Evolutionary conservation across 2,113 vertebrate species (phyloP).

Genomic region (Phalacrocorax carbo): DNA sequence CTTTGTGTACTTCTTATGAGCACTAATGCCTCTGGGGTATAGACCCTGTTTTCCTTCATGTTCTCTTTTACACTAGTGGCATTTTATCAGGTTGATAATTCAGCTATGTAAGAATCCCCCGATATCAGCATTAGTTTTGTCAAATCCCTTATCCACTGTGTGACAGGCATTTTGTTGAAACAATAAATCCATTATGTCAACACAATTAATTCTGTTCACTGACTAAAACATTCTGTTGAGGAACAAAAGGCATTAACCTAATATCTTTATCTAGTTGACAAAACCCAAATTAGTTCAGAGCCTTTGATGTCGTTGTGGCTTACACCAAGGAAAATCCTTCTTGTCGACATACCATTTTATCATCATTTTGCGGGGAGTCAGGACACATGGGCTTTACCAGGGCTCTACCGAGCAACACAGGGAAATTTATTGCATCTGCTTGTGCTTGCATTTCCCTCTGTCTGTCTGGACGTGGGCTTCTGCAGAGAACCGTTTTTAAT

Average conservation of each 20-base stretch:
- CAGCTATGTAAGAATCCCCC: background rate
- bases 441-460: background rate
- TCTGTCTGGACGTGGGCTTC: background rate
- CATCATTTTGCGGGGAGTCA: background rate
- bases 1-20: background rate
- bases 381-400: background rate
- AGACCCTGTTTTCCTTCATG: background rate
- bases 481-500: background rate
- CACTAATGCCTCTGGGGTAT: background rate
- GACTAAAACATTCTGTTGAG: background rate
- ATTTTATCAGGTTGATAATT: constrained; percentile 19
- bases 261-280: constrained; percentile 45
- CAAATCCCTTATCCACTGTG: background rate
- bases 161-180: background rate
- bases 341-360: background rate
- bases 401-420: background rate
- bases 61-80: background rate
- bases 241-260: constrained; percentile 45
- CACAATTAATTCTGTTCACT: constrained; percentile 46
- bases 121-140: constrained; percentile 1
- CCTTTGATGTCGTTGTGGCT: background rate
- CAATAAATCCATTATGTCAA: constrained; percentile 60
- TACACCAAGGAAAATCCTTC: background rate
- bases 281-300: constrained; percentile 25
- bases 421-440: background rate